These are phyloP conservation scores for Calidris pygmaea DNA, from an alignment of 2,113 vertebrate genomes.

Conservation along the genomic window DNA sequence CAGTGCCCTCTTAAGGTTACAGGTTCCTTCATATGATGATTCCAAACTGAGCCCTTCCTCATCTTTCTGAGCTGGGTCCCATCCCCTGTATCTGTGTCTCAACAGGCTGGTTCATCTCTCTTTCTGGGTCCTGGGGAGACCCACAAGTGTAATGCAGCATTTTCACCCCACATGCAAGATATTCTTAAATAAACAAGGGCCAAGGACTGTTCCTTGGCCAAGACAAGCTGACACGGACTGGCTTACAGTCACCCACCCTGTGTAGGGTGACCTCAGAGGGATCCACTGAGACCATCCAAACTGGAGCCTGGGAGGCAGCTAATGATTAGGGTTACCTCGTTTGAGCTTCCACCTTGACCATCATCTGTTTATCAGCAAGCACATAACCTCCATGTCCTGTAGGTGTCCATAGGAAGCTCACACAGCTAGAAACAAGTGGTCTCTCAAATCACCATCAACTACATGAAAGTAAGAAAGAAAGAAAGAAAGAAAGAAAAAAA, in stretches of 20 bases:
- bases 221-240: not conserved
- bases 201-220: not conserved
- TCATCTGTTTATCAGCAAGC: not conserved
- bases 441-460: not conserved
- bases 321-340: not conserved
- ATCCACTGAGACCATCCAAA: not conserved
- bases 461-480: not conserved
- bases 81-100: not conserved
- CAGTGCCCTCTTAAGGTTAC: not conserved
- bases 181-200: not conserved
- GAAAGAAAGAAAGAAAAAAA: not conserved
- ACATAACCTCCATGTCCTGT: not conserved
- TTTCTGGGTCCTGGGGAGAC: not conserved
- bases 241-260: not conserved
- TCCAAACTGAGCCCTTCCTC: not conserved
- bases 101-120: not conserved
- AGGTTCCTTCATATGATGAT: not conserved
- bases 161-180: not conserved
- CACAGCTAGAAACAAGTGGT: not conserved
- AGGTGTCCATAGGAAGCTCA: not conserved
- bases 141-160: not conserved
- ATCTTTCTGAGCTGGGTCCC: not conserved
- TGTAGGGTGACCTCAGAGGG: not conserved
- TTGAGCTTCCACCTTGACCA: not conserved
- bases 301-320: not conserved